Evolutionary conservation across 2,888 invertebrate species (phyloP), one percentile per base, ranked within the genome.

Genomic region (Dascillus cervinus): DNA sequence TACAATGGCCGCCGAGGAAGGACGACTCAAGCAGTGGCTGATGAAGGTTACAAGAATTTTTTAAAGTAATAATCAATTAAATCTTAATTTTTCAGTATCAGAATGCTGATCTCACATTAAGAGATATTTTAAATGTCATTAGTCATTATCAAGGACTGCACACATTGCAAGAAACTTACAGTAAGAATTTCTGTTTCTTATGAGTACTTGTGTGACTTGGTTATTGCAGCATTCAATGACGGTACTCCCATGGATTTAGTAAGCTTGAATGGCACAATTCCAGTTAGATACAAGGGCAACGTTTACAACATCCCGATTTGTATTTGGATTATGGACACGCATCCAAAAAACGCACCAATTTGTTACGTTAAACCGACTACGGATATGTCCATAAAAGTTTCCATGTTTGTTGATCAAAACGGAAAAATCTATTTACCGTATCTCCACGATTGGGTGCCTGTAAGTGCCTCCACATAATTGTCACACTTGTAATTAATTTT

Each of bases 371-470:
- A 82, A 63, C 98, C 98, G 5, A 98, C 98, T 3, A 57, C 80
- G 15, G 88, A 87, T 46, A 98, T 98, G 97, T 79, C 82, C 39
- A 94, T 99, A 41, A 95, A 91, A 70, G 82, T 88, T 9, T 95
- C 95, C 6, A 82, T 82, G 66, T 90, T 82, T 65, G 95, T 98
- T 4, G 96, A 97, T 64, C 82, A 82, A 55, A 91, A 84, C 66
- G 98, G 98, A 17, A 91, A 91, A 65, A 81, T 98, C 31, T 97
- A 95, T 64, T 71, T 97, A 54, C 97, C 97, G 1, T 98, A 92
- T 69, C 70, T 99, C 37, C 91, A 94, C 56, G 91, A 96, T 49
- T 98, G 98, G 98, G 71, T 75, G 34, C 75, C 78, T 24, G 79
- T 79, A 65, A 67, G 71, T 59, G n/a, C n/a, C n/a, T n/a, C n/a